Conservation (phyloP, 2,113 vertebrate genomes). For the Picathartes gymnocephalus region DNA sequence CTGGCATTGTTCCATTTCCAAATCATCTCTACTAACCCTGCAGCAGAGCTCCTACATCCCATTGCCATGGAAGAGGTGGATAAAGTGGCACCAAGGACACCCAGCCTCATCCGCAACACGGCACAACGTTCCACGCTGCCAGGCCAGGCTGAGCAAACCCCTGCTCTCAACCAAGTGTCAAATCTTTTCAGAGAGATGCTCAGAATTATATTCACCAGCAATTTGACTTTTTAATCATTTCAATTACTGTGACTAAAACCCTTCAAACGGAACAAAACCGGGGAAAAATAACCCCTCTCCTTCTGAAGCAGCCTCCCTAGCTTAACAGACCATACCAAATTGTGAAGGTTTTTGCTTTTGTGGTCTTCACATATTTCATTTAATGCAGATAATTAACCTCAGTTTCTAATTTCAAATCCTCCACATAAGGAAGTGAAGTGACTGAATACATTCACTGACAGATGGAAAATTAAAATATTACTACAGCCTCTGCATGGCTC, state of each 20-base stretch:
- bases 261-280: conserved; percentile 47
- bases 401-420: conserved; percentile 67
- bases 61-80: background rate
- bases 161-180: background rate
- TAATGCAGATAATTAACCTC: conserved; percentile 67
- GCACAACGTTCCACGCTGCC: background rate
- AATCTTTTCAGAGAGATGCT: conserved; percentile 3
- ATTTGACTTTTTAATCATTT: conserved; percentile 67
- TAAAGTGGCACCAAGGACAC: background rate
- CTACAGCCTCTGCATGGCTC: conserved; percentile 38
- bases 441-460: conserved; percentile 50
- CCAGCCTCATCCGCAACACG: background rate
- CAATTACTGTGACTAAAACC: conserved; percentile 66
- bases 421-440: background rate
- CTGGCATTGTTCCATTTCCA: background rate
- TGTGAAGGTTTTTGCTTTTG: conserved; percentile 51
- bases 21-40: background rate
- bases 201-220: conserved; percentile 22
- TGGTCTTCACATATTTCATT: conserved; percentile 53
- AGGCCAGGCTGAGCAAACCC: background rate
- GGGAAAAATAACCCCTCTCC: conserved; percentile 44
- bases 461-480: conserved; percentile 59
- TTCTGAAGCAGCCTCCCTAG: conserved; percentile 32
- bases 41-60: background rate
- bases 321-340: conserved; percentile 60